phyloP scores from a whole-genome alignment of 2,797 vertebrate species.

The Sebastes baramenuke region DNA sequence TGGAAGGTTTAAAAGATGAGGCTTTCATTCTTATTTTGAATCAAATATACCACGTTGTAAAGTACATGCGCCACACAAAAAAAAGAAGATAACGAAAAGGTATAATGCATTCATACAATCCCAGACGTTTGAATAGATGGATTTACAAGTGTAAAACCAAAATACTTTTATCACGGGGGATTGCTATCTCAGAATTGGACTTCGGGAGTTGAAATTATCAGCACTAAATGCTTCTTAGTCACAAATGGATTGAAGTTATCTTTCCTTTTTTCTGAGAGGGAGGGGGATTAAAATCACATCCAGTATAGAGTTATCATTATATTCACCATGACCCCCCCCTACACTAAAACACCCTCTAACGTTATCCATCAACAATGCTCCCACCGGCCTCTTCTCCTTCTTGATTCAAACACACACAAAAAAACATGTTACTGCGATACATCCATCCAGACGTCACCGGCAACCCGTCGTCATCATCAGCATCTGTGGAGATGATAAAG shows the following conservation, averaged over 20 bases:
- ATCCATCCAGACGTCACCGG: slow-evolving; percentile 65
- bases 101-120: slow-evolving; percentile 56
- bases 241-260: slow-evolving; percentile 52
- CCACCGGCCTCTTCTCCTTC: slow-evolving; percentile 42
- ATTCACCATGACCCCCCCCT: not conserved
- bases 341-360: slow-evolving; percentile 11
- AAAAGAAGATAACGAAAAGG: slow-evolving; percentile 27
- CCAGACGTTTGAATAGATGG: slow-evolving; percentile 58
- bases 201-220: slow-evolving; percentile 33
- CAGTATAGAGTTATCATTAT: slow-evolving; percentile 69
- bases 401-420: slow-evolving; percentile 64
- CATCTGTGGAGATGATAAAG: slow-evolving; percentile 78
- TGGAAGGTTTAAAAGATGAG: slow-evolving; percentile 4
- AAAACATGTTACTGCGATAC: slow-evolving; percentile 59
- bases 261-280: slow-evolving; percentile 7
- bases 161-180: slow-evolving; percentile 44
- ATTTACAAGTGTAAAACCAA: slow-evolving; percentile 67
- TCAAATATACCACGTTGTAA: slow-evolving; percentile 17
- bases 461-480: slow-evolving; percentile 61
- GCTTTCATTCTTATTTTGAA: slow-evolving; percentile 1
- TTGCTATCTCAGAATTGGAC: slow-evolving; percentile 38
- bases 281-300: slow-evolving; percentile 46
- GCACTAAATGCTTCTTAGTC: slow-evolving; percentile 42
- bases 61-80: not conserved
- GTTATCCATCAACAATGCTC: slow-evolving; percentile 60